Evolutionary conservation across 2,888 invertebrate species (phyloP), one percentile per base, ranked within the genome.

Genomic region (Callyntrura guangdongensis): DNA sequence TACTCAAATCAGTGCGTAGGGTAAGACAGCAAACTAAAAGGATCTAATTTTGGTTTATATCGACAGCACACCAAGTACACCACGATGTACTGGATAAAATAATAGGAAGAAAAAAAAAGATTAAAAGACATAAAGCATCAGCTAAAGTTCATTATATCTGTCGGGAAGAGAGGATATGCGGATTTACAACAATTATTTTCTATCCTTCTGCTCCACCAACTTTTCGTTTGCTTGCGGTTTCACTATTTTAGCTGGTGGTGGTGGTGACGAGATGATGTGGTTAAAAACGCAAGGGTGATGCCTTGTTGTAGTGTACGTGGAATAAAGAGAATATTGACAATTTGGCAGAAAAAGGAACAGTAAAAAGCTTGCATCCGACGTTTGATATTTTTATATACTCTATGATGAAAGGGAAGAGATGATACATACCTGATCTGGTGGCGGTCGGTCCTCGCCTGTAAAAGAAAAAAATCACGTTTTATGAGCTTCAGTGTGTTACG

Each of bases 391-490:
- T 67, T 87, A n/a, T 53, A 67, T 67, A 67, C 14, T 88, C n/a
- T 69, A 87, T 79, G 59, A 61, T 81, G 61, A 81, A 81, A 81
- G 81, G 61, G 81, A 81, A 81, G 81, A 81, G 81, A 81, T 81
- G 89, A 83, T 83, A 91, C 91, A 82, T 93, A 93, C 93, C 92
- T 93, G 92, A 92, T 93, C 92, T 91, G 89, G 92, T 88, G 92
- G 93, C 91, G 89, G 92, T 92, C 93, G 91, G 84, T 92, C 92
- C 56, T 89, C 89, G 92, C 92, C 93, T 93, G 92, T 85, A 92
- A 92, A 89, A 74, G 87, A 89, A 90, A 88, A 91, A 90, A 93
- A 93, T 93, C 92, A 93, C 91, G 92, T 93, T 93, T 93, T 93
- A 93, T 92, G 92, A 93, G 93, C 79, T 36, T 91, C 90, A 86